phyloP scores from a whole-genome alignment of 2,888 invertebrate species.

The Sarcophaga subvicina region DNA sequence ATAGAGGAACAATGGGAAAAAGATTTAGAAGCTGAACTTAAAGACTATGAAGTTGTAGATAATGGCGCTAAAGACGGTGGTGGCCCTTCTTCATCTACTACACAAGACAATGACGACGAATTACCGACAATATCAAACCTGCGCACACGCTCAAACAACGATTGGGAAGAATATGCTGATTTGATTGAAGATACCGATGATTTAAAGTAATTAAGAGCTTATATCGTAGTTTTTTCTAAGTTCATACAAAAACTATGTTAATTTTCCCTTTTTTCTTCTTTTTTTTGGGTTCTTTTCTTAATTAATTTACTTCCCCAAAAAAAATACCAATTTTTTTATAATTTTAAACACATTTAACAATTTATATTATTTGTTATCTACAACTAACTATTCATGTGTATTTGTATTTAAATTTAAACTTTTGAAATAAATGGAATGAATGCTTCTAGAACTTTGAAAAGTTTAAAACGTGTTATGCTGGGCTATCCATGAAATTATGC shows the following conservation, averaged over 20 bases:
- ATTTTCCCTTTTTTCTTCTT: constrained; percentile 72
- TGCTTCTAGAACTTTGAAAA: constrained; percentile 77
- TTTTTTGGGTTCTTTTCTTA: constrained; percentile 65
- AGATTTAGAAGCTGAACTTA: constrained; percentile 96
- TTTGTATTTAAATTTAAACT: constrained; percentile 13
- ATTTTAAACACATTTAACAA: not conserved
- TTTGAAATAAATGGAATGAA: constrained; percentile 1
- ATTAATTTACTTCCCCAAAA: constrained; percentile 25
- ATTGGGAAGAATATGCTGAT: constrained; percentile 82
- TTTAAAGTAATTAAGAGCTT: constrained; percentile 83
- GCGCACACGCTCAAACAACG: constrained; percentile 81
- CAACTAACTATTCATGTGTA: constrained; percentile 2
- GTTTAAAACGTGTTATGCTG: constrained; percentile 79
- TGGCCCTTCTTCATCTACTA: constrained; percentile 54
- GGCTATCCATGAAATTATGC: constrained; percentile 77
- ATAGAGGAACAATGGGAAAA: constrained; percentile 96
- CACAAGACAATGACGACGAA: constrained; percentile 75
- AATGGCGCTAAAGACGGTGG: constrained; percentile 81
- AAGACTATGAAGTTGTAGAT: constrained; percentile 95
- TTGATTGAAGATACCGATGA: constrained; percentile 82
- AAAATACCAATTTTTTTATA: not conserved
- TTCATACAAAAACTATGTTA: constrained; percentile 72
- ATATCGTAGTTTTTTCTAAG: constrained; percentile 82
- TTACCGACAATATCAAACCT: constrained; percentile 80
- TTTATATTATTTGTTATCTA: not conserved